Conservation (phyloP, 2,797 vertebrate genomes). For the Chanos chanos region DNA sequence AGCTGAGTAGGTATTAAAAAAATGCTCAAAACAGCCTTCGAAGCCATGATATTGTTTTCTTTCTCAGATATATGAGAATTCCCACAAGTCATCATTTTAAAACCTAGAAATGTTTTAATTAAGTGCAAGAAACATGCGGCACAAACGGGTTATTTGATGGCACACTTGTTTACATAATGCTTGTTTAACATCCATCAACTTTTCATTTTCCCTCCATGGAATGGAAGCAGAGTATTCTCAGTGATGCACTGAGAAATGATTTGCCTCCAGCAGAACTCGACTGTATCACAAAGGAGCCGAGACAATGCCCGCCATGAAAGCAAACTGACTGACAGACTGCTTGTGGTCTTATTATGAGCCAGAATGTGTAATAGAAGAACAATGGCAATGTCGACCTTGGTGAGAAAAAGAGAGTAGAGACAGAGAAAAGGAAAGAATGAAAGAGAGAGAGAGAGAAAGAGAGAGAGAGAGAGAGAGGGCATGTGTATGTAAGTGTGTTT, state of each 20-base stretch:
- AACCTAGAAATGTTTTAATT: background rate
- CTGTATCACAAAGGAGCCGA: background rate
- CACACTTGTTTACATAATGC: background rate
- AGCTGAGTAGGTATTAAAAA: slow-evolving; percentile 22
- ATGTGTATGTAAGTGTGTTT: too few relatives aligned
- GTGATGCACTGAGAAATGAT: background rate
- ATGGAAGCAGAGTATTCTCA: background rate
- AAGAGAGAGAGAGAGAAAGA: background rate
- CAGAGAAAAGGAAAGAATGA: background rate
- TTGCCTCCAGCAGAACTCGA: background rate
- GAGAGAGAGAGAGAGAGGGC: slow-evolving; percentile 4
- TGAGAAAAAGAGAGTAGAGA: slow-evolving; percentile 3
- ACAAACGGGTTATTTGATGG: background rate
- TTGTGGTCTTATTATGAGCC: slow-evolving; percentile 1
- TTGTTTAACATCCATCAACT: background rate
- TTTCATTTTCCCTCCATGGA: background rate
- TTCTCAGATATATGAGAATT: background rate
- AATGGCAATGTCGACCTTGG: slow-evolving; percentile 3
- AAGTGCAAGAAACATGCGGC: background rate
- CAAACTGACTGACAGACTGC: slow-evolving; percentile 1
- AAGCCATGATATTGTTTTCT: background rate
- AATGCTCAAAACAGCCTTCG: background rate
- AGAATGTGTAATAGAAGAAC: background rate
- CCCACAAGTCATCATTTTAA: slow-evolving; percentile 10
- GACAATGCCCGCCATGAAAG: slow-evolving; percentile 10